Percentiles rank a stretch among this genome's conserved stretches.
Conservation (phyloP, 35 echinoderm and acorn worm genomes). For the Holothuria glaberrima region DNA sequence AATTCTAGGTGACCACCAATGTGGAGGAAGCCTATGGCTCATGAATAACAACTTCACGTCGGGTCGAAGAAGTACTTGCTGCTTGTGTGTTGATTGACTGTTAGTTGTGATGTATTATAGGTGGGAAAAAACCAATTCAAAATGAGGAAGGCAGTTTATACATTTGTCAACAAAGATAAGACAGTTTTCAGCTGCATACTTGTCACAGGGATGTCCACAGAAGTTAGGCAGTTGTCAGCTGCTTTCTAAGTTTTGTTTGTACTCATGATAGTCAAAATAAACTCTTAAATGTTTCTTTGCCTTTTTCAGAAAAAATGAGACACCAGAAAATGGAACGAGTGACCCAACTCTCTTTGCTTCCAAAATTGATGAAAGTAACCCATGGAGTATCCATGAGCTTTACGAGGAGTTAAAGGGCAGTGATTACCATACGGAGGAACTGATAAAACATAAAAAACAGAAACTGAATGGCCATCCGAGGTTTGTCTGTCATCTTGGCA, state of each 20-base stretch:
- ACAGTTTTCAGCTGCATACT: not conserved
- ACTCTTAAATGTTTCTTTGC: not conserved
- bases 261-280: not conserved
- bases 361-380: slow-evolving; percentile 30
- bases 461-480: slow-evolving; percentile 37
- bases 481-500: not conserved
- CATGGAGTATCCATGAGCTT: slow-evolving; percentile 58
- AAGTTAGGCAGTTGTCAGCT: not conserved
- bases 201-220: not conserved
- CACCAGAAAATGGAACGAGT: not conserved
- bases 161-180: too few relatives aligned
- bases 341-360: slow-evolving; percentile 55
- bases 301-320: not conserved
- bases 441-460: slow-evolving; percentile 38
- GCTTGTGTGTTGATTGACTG: not conserved
- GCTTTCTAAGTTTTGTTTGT: too few relatives aligned
- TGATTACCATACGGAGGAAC: slow-evolving; percentile 14
- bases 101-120: not conserved
- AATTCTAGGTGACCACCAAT: too few relatives aligned
- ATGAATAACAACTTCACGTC: too few relatives aligned
- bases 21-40: too few relatives aligned
- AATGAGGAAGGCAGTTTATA: too few relatives aligned
- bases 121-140: not conserved
- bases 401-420: slow-evolving; percentile 60
- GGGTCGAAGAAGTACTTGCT: too few relatives aligned